phyloP scores from a whole-genome alignment of 2,888 invertebrate genomes.

The Caenorhabditis virilis region DNA sequence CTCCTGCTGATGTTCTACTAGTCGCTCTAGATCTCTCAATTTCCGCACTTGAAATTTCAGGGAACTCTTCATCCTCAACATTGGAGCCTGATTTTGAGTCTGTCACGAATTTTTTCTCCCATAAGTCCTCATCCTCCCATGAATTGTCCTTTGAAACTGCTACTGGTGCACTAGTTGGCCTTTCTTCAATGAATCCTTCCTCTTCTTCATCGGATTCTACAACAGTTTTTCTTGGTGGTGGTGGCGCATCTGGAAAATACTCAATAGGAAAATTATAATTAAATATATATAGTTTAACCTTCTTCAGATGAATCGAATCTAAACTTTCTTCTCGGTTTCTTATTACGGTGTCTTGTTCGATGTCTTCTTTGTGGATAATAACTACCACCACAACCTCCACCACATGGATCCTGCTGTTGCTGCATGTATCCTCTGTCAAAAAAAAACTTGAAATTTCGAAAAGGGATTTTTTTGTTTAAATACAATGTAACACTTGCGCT shows the following conservation, averaged over 20 bases:
- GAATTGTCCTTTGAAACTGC: conserved; percentile 5
- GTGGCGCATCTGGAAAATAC: conserved; percentile 15
- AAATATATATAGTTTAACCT: not conserved
- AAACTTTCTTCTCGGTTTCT: conserved; percentile 29
- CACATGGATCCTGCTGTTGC: conserved; percentile 19
- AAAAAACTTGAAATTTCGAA: too few relatives aligned
- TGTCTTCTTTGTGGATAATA: conserved; percentile 22
- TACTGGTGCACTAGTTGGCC: conserved; percentile 6
- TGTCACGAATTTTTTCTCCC: conserved; percentile 48
- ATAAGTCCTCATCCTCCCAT: conserved; percentile 45
- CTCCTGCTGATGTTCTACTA: conserved; percentile 6
- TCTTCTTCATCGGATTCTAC: conserved; percentile 10
- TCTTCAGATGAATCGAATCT: conserved; percentile 27
- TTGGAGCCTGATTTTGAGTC: conserved; percentile 4
- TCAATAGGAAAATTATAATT: not conserved
- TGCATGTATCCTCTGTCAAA: too few relatives aligned
- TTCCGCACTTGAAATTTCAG: conserved; percentile 38
- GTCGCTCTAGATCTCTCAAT: conserved; percentile 22
- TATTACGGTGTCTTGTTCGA: conserved; percentile 15
- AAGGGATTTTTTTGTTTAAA: too few relatives aligned
- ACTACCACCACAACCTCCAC: conserved; percentile 7
- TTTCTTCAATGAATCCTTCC: conserved; percentile 35
- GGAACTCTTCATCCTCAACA: conserved; percentile 33
- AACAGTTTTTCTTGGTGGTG: conserved; percentile 13
- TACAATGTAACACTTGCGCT: too few relatives aligned